Base-by-base conservation (phyloP, 1,140 invertebrate species). In the Belonocnema kinseyi region DNA sequence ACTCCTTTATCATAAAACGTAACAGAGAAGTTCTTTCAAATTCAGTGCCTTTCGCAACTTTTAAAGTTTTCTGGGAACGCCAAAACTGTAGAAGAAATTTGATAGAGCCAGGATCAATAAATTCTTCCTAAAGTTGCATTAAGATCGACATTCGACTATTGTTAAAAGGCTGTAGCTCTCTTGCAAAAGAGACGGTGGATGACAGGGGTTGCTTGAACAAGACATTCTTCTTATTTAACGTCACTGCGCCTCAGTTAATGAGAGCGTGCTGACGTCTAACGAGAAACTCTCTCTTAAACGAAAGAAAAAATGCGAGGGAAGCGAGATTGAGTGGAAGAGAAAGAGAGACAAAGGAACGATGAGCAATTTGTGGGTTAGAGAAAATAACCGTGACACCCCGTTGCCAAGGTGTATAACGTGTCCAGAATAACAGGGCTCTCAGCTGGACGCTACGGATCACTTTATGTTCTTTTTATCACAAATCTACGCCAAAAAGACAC, bases 171-270 rank as follows among this genome's bases (percentile, higher is more conserved):
- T 61, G 50, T 14, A 14, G 16, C 50, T 75, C 26, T 51, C 7
- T 16, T 40, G 13, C 10, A 58, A 21, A 75, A n/a, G 21, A 46
- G 53, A 26, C 21, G 21, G 51, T 17, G 8, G 46, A 61, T 61
- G 51, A 72, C 56, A 53, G 50, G 53, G 61, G 77, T 75, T 66
- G 51, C 50, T 40, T 75, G 26, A 75, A 78, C 73, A 70, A 33
- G 56, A 74, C 21, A 51, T 72, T 74, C 19, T 76, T 77, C 70
- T 79, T 83, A 83, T 83, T 81, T 83, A 77, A 70, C 75, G 76
- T 73, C 14, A 12, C 70, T 54, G 21, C 73, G 54, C 19, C 73
- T 51, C 56, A 70, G 70, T 54, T 80, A 84, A 84, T 76, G 77
- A 81, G 79, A 76, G 53, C 54, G 74, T 77, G 72, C 50, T 50